Percentiles rank a stretch among this genome's conserved stretches.
Conservation (phyloP, 2,888 invertebrate species). For the Dolomedes plantarius region DNA sequence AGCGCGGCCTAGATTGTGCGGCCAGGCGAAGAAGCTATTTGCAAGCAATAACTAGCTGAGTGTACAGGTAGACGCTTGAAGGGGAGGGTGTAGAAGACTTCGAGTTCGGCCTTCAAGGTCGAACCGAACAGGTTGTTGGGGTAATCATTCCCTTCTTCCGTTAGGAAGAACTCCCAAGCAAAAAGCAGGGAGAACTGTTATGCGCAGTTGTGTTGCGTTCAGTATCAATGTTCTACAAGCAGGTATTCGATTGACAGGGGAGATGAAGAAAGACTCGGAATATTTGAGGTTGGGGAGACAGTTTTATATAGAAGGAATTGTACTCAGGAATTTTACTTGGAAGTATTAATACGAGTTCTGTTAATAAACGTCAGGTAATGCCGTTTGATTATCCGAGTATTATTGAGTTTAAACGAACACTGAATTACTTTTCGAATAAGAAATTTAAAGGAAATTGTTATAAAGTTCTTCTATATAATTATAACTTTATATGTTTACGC, state of each 20-base stretch:
- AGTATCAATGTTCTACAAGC: neutral
- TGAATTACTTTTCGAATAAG: too few relatives aligned
- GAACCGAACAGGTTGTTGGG: constrained; percentile 43
- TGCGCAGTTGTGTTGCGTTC: neutral
- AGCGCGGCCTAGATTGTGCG: neutral
- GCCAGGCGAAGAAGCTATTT: constrained; percentile 7
- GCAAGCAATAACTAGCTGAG: neutral
- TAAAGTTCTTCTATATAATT: too few relatives aligned
- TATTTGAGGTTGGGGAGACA: too few relatives aligned
- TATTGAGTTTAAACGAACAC: too few relatives aligned
- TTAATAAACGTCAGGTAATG: too few relatives aligned
- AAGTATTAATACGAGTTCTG: too few relatives aligned
- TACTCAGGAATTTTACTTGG: too few relatives aligned
- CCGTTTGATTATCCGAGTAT: too few relatives aligned
- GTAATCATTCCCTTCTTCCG: constrained; percentile 34
- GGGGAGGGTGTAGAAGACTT: neutral
- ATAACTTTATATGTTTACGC: too few relatives aligned
- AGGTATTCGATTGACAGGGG: neutral
- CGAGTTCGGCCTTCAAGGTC: constrained; percentile 61
- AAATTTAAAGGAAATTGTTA: too few relatives aligned
- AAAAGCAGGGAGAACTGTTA: constrained; percentile 3
- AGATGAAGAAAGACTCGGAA: too few relatives aligned
- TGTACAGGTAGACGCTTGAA: constrained; percentile 5
- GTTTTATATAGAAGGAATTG: too few relatives aligned
- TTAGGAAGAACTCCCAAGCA: constrained; percentile 10